These are phyloP conservation scores for Caenorhabditis sp. DNA, from an alignment of 2,888 invertebrate species.

Conservation along the genomic window DNA sequence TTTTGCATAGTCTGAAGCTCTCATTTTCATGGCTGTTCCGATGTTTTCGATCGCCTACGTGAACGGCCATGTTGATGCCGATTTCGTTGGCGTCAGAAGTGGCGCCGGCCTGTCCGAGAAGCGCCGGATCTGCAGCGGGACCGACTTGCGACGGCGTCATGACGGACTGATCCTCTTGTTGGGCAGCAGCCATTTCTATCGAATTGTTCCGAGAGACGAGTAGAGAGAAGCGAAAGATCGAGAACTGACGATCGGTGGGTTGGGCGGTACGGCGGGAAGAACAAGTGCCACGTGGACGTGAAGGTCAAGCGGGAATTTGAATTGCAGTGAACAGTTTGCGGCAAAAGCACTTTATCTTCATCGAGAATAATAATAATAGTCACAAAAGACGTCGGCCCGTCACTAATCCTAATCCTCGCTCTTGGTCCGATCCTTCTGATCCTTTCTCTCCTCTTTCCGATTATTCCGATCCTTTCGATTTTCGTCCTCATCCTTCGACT, in stretches of 20 bases:
- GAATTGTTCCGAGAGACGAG: too few relatives aligned
- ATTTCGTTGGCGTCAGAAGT: conserved; percentile 21
- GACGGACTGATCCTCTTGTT: too few relatives aligned
- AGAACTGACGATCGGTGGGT: too few relatives aligned
- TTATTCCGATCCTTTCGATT: too few relatives aligned
- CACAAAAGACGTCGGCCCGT: background rate
- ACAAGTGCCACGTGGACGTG: too few relatives aligned
- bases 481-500: too few relatives aligned
- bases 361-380: background rate
- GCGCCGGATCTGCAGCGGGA: conserved; percentile 45
- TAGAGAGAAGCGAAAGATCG: too few relatives aligned
- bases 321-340: too few relatives aligned
- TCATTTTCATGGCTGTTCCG: background rate
- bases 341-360: too few relatives aligned
- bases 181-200: too few relatives aligned
- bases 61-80: conserved; percentile 29
- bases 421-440: background rate
- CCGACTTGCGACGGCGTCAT: conserved; percentile 14
- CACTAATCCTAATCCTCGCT: conserved; percentile 19
- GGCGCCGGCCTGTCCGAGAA: conserved; percentile 25
- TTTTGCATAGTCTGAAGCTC: conserved; percentile 49
- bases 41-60: background rate
- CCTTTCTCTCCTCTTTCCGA: conserved; percentile 15
- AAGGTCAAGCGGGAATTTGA: too few relatives aligned
- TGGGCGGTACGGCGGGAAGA: too few relatives aligned